phyloP scores from a whole-genome alignment of 53 echinoderm and acorn worm species.

The Hippasteria phrygiana region DNA sequence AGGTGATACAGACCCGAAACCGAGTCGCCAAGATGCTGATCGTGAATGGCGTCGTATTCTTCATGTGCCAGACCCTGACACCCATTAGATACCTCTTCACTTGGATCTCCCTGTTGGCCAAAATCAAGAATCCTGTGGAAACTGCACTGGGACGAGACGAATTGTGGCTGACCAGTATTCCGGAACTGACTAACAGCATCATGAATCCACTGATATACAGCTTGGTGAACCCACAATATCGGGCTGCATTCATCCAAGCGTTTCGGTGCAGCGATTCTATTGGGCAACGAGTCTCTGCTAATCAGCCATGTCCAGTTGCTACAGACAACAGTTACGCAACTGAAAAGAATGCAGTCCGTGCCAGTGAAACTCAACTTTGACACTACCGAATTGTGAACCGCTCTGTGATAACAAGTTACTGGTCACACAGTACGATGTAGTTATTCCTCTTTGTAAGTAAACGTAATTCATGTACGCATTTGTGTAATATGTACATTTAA shows the following conservation, averaged over 20 bases:
- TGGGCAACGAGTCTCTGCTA: too few species aligned
- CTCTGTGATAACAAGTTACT: too few species aligned
- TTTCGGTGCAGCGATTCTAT: background rate
- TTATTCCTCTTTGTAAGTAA: too few species aligned
- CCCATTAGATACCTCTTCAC: background rate
- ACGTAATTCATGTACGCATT: too few species aligned
- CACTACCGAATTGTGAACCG: too few species aligned
- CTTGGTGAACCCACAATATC: background rate
- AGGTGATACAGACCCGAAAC: background rate
- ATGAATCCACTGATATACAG: slow-evolving; percentile 38
- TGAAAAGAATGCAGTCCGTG: too few species aligned
- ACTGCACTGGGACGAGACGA: background rate
- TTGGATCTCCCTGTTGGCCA: background rate
- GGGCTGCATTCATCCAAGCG: slow-evolving; percentile 1
- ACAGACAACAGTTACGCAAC: too few species aligned
- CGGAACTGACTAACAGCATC: background rate
- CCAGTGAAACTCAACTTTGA: too few species aligned
- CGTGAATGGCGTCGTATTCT: slow-evolving; percentile 18
- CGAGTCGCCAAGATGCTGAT: slow-evolving; percentile 18
- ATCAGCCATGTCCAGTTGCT: too few species aligned
- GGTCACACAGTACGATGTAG: too few species aligned
- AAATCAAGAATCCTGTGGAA: background rate
- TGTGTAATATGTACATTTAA: too few species aligned
- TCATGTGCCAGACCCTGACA: slow-evolving; percentile 9
- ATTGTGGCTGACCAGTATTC: background rate